phyloP scores from a whole-genome alignment of 1,140 invertebrate species.

The Amyelois transitella region DNA sequence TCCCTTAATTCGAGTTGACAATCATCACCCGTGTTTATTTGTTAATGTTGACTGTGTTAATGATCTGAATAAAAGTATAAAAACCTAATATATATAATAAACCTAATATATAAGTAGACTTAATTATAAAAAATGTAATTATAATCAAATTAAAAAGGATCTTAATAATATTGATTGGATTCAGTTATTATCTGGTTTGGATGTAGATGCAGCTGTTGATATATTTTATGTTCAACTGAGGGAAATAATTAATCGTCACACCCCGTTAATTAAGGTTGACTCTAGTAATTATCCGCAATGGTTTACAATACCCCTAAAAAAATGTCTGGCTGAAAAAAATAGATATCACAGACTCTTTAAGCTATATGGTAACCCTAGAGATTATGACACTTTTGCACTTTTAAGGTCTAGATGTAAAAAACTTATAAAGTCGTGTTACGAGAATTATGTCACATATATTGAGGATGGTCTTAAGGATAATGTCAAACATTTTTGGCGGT shows the following conservation, averaged over 20 bases:
- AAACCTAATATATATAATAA: not conserved
- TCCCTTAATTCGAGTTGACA: not conserved
- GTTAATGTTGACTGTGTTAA: not conserved
- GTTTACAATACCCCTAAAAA: not conserved
- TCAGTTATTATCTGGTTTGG: not conserved
- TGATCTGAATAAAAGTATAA: no score
- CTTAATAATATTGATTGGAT: not conserved
- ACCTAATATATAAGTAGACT: not conserved
- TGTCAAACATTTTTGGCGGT: no score
- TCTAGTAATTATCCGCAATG: not conserved
- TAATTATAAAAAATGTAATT: conserved; percentile 1
- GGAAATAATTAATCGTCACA: not conserved
- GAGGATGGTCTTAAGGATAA: no score
- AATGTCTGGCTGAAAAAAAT: not conserved
- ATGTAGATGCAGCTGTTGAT: not conserved
- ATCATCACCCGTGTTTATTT: not conserved
- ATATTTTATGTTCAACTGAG: not conserved
- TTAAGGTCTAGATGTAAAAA: not conserved
- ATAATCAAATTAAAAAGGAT: not conserved
- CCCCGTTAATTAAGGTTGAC: not conserved
- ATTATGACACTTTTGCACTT: conserved; percentile 3
- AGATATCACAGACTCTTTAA: not conserved
- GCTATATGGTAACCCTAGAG: not conserved
- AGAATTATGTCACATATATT: not conserved
- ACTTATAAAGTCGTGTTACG: not conserved